Evolutionary conservation across 23 tunicate species (phyloP).

Genomic region (Phallusia fumigata): DNA sequence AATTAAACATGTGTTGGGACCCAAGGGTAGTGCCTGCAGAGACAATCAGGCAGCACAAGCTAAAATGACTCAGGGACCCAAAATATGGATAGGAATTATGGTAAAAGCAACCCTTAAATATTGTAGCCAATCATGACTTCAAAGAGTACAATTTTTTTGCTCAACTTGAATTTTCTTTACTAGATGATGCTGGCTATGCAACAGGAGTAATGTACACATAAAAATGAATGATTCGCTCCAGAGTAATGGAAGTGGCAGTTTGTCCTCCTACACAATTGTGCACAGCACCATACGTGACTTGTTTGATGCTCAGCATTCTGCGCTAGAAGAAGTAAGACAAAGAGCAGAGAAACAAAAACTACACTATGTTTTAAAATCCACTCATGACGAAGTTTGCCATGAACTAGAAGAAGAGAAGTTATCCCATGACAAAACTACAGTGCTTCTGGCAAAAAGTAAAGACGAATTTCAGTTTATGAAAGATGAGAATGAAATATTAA

Average conservation of each 20-base stretch:
- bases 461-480: constrained; percentile 43
- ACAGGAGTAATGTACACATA: no score
- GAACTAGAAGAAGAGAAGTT: constrained; percentile 54
- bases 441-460: constrained; percentile 47
- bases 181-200: no score
- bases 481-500: constrained; percentile 65
- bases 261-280: constrained; percentile 55
- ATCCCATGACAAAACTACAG: constrained; percentile 67
- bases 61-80: no score
- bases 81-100: no score
- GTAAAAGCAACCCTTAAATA: no score
- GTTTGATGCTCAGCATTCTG: constrained; percentile 51
- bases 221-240: neutral
- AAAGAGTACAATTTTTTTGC: no score
- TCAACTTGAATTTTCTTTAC: no score
- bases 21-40: no score
- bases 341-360: constrained; percentile 54
- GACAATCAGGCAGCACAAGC: no score
- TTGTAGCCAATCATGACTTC: no score
- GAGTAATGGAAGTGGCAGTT: neutral
- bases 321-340: constrained; percentile 42
- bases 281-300: constrained; percentile 60
- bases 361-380: constrained; percentile 52
- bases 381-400: constrained; percentile 33
- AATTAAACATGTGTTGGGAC: no score